phyloP scores from a whole-genome alignment of 2,888 invertebrate species.

The Lycia hirtaria region DNA sequence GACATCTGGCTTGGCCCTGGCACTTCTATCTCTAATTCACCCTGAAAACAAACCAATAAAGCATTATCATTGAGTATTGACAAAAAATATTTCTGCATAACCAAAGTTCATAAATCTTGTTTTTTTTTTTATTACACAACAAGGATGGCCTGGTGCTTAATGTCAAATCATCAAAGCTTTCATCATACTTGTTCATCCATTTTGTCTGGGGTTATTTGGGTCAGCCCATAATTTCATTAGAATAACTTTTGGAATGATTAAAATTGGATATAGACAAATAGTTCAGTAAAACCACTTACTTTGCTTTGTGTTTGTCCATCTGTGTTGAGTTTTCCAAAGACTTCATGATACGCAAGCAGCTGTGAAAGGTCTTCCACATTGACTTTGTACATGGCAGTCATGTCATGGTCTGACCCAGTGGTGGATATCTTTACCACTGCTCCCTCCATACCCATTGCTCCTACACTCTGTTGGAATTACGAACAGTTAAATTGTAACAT shows the following conservation, averaged over 20 bases:
- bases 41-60: slow-evolving; percentile 55
- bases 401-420: slow-evolving; percentile 88
- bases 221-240: too few relatives aligned
- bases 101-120: too few relatives aligned
- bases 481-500: not conserved
- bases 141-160: too few relatives aligned
- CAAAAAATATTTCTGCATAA: too few relatives aligned
- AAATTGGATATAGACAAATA: too few relatives aligned
- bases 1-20: slow-evolving; percentile 84
- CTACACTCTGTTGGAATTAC: slow-evolving; percentile 61
- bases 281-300: too few relatives aligned
- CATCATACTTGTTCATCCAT: too few relatives aligned
- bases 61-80: too few relatives aligned
- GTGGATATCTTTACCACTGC: slow-evolving; percentile 91
- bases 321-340: slow-evolving; percentile 84
- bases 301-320: slow-evolving; percentile 70
- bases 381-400: slow-evolving; percentile 92
- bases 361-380: slow-evolving; percentile 95
- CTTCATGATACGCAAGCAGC: slow-evolving; percentile 93
- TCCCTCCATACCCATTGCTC: slow-evolving; percentile 87
- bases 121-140: too few relatives aligned
- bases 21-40: slow-evolving; percentile 79
- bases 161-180: too few relatives aligned
- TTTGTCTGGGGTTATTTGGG: too few relatives aligned
- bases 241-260: too few relatives aligned